These are phyloP conservation scores for Rhinogobio ventralis DNA, from an alignment of 2,797 vertebrate species.

Conservation along the genomic window DNA sequence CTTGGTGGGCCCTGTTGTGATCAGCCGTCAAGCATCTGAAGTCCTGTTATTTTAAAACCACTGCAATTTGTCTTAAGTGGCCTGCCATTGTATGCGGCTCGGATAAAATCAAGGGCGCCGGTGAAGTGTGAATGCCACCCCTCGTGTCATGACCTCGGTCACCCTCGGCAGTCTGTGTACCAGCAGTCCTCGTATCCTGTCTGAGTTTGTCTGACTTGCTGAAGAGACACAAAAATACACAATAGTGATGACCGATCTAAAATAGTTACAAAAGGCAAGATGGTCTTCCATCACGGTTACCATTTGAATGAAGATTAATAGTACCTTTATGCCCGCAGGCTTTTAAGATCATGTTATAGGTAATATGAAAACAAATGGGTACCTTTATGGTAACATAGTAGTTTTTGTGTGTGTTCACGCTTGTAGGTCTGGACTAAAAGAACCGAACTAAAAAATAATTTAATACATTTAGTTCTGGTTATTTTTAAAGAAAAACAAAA, in stretches of 20 bases:
- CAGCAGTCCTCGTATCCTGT: conserved; percentile 22
- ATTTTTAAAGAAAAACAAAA: not conserved
- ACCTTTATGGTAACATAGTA: not conserved
- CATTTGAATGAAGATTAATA: conserved; percentile 36
- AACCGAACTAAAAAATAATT: not conserved
- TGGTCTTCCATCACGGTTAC: conserved; percentile 13
- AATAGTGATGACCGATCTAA: conserved; percentile 37
- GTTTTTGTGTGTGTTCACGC: not conserved
- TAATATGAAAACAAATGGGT: conserved; percentile 13
- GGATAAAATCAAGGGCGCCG: conserved; percentile 54
- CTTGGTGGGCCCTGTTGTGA: conserved; percentile 56
- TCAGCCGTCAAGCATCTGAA: conserved; percentile 40
- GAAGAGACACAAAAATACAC: conserved; percentile 42
- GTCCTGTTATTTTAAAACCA: conserved; percentile 65
- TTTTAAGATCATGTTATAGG: conserved; percentile 26
- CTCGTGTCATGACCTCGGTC: conserved; percentile 45
- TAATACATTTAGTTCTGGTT: not conserved
- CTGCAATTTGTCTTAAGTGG: conserved; percentile 65
- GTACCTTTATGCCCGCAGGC: not conserved
- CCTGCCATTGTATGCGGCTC: conserved; percentile 63
- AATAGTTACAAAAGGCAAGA: conserved; percentile 41
- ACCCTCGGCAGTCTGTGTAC: conserved; percentile 22
- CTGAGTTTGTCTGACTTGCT: conserved; percentile 28
- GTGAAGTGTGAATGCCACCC: conserved; percentile 55
- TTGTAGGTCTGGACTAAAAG: too few relatives aligned